Evolutionary conservation across 2,113 vertebrate species (phyloP).

Genomic region (Cairina moschata): DNA sequence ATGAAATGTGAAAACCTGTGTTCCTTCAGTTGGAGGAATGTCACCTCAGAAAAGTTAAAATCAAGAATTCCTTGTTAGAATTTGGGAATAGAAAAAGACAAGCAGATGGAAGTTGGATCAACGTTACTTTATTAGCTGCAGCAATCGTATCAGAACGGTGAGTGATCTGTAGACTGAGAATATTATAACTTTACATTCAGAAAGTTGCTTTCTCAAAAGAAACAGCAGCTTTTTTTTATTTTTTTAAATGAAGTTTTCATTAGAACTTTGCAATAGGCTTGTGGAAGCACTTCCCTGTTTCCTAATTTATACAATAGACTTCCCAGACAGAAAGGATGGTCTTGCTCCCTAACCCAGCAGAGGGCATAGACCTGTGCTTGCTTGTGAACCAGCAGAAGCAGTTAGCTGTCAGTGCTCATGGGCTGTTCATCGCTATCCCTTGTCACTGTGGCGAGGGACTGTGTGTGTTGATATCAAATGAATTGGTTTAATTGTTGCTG

Average conservation of each 20-base stretch:
- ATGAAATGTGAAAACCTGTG: background rate
- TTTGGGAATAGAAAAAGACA: background rate
- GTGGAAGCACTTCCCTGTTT: background rate
- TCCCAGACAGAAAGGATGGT: background rate
- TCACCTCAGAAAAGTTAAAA: background rate
- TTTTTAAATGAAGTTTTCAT: background rate
- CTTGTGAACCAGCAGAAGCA: background rate
- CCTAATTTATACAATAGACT: fast-evolving
- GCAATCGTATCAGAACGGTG: background rate
- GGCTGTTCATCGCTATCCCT: background rate
- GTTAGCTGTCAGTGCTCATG: fast-evolving
- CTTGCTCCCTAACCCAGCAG: fast-evolving
- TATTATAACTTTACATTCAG: background rate
- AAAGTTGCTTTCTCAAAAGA: background rate
- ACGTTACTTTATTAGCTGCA: background rate
- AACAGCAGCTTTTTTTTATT: background rate
- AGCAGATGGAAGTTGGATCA: background rate
- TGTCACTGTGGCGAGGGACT: too few relatives aligned
- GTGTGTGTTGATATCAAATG: background rate
- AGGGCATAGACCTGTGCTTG: background rate
- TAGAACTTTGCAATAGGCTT: background rate
- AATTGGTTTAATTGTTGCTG: background rate
- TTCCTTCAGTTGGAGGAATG: background rate
- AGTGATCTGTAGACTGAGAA: background rate
- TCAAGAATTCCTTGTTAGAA: background rate